Evolutionary conservation across 2,888 invertebrate genomes (phyloP).

Genomic region (Blastobasis lacticolella): DNA sequence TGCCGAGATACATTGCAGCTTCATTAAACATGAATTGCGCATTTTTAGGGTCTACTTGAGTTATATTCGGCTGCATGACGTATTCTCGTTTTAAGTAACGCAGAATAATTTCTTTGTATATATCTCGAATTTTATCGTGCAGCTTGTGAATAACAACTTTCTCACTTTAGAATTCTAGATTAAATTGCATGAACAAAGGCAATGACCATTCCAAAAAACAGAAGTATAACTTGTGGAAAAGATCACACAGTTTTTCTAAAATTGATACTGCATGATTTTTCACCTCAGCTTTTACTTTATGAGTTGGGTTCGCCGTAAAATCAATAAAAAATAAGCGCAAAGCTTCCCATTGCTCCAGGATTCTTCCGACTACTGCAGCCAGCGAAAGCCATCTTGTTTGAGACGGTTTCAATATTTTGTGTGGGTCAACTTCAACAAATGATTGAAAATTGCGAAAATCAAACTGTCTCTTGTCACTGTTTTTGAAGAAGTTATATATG

Average conservation of each 20-base stretch:
- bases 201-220: constrained; percentile 11
- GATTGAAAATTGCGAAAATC: constrained; percentile 2
- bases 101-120: constrained; percentile 8
- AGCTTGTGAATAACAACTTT: constrained; percentile 13
- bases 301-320: constrained; percentile 10
- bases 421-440: constrained; percentile 4
- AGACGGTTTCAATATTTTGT: constrained; percentile 5
- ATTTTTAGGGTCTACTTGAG: constrained; percentile 6
- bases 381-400: constrained; percentile 5
- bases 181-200: constrained; percentile 12
- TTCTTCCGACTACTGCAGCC: constrained; percentile 2
- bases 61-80: constrained; percentile 7
- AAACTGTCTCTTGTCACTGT: constrained; percentile 4
- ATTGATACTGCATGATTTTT: constrained; percentile 10
- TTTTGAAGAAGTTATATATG: constrained; percentile 3
- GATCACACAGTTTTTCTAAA: constrained; percentile 10
- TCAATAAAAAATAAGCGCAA: constrained; percentile 8
- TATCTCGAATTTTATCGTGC: constrained; percentile 7
- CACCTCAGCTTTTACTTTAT: constrained; percentile 11
- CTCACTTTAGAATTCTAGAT: constrained; percentile 14
- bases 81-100: constrained; percentile 9
- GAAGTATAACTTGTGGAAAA: constrained; percentile 12
- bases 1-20: constrained; percentile 7
- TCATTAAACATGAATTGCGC: constrained; percentile 5
- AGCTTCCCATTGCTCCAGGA: constrained; percentile 1